A percentile compares a stretch with the other conserved stretches of the same genome.
Conservation (phyloP, 2,113 vertebrate species). For the Aramus guarauna region DNA sequence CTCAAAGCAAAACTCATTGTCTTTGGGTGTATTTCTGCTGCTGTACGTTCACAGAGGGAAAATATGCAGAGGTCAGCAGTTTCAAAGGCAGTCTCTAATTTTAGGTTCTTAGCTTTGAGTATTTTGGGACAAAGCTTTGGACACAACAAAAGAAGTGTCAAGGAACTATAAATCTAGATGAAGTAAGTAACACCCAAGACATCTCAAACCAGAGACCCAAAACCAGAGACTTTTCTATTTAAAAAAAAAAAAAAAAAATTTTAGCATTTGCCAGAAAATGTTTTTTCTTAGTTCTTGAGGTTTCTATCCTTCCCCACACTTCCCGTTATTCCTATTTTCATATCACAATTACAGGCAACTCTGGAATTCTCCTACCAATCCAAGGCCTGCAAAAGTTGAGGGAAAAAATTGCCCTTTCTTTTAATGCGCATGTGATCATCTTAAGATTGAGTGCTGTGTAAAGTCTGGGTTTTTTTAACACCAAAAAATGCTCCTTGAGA, state of each 20-base stretch:
- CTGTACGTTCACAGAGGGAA: slow-evolving; percentile 3
- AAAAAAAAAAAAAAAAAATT: neutral
- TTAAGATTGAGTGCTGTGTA: neutral
- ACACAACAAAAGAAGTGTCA: neutral
- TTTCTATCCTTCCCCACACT: slow-evolving; percentile 21
- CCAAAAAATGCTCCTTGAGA: neutral
- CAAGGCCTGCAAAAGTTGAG: neutral
- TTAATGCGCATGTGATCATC: neutral
- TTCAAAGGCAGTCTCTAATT: slow-evolving; percentile 58
- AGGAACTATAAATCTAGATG: slow-evolving; percentile 44
- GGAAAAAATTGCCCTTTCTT: neutral
- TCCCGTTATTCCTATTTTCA: slow-evolving; percentile 45
- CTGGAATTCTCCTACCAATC: neutral
- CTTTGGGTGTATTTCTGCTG: slow-evolving; percentile 43
- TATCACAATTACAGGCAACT: neutral
- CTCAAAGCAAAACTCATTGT: neutral
- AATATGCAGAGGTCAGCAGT: slow-evolving; percentile 51
- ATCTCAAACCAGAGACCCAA: neutral
- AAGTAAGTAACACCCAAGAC: slow-evolving; percentile 47
- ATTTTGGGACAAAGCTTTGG: slow-evolving; percentile 42
- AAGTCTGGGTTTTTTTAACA: neutral
- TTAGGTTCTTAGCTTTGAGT: slow-evolving; percentile 40
- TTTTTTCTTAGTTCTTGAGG: slow-evolving; percentile 36
- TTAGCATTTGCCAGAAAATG: neutral
- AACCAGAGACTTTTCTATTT: neutral